These are phyloP conservation scores for Ophion ventricosus DNA, from an alignment of 2,888 invertebrate genomes.

Conservation along the genomic window DNA sequence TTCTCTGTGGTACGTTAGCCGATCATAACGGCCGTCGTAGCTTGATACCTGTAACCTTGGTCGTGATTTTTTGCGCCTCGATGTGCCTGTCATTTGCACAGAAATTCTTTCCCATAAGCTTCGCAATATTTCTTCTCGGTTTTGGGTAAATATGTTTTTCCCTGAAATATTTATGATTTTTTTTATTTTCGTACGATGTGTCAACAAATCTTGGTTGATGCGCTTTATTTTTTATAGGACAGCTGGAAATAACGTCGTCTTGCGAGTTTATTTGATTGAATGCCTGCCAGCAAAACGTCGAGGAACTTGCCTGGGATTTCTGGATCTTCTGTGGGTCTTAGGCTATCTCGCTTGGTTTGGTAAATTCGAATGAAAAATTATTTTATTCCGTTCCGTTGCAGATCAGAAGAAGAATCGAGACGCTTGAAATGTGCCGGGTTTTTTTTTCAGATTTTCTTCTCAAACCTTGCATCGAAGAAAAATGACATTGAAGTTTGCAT, in stretches of 20 bases:
- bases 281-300: constrained; percentile 80
- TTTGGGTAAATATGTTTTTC: constrained; percentile 78
- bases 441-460: too few species aligned
- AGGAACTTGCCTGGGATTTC: constrained; percentile 79
- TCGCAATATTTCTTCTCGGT: constrained; percentile 82
- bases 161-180: background rate
- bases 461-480: too few species aligned
- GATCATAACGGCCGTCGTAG: constrained; percentile 82
- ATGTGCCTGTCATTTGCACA: constrained; percentile 82
- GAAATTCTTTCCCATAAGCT: constrained; percentile 77
- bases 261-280: constrained; percentile 82
- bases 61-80: constrained; percentile 80
- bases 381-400: background rate
- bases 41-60: constrained; percentile 78
- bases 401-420: background rate
- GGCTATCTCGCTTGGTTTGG: constrained; percentile 78
- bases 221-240: constrained; percentile 73
- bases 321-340: constrained; percentile 81
- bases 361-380: constrained; percentile 58
- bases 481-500: too few species aligned
- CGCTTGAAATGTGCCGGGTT: too few species aligned
- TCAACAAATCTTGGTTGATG: background rate
- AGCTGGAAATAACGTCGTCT: constrained; percentile 77
- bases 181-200: constrained; percentile 9
- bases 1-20: constrained; percentile 78